Conservation (phyloP, 1,140 invertebrate genomes). For the Euwallacea fornicatus region DNA sequence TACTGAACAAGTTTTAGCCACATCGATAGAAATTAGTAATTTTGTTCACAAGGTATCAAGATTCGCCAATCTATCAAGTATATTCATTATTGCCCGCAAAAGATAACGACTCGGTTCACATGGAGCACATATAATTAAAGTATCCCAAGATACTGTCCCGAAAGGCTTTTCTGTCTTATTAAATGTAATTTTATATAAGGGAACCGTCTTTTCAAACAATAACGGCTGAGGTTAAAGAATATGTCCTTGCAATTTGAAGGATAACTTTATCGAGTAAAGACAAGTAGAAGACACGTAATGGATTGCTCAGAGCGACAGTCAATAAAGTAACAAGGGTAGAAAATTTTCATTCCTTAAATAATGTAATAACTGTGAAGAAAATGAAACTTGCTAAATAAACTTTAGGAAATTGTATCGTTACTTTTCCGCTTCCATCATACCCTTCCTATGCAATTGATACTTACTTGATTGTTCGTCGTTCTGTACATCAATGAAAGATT, state of each 20-base stretch:
- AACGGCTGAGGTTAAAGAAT: slow-evolving; percentile 97
- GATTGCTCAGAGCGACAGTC: slow-evolving; percentile 76
- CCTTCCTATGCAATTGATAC: too few species aligned
- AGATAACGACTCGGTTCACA: slow-evolving; percentile 82
- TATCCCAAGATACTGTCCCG: slow-evolving; percentile 85
- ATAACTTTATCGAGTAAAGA: slow-evolving; percentile 91
- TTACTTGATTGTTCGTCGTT: too few species aligned
- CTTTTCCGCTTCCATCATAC: too few species aligned
- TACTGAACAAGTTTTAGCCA: too few species aligned
- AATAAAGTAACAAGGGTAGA: slow-evolving; percentile 99
- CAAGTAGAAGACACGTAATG: slow-evolving; percentile 70
- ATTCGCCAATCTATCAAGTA: too few species aligned
- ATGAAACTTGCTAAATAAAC: slow-evolving; percentile 93
- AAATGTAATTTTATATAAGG: background rate
- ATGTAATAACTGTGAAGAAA: slow-evolving; percentile 88
- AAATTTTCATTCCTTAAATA: slow-evolving; percentile 98
- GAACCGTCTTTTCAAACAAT: slow-evolving; percentile 66
- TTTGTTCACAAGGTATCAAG: too few species aligned
- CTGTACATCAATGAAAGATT: too few species aligned
- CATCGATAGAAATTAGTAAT: too few species aligned
- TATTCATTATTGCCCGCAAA: too few species aligned
- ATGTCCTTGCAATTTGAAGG: slow-evolving; percentile 92
- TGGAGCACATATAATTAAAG: slow-evolving; percentile 88
- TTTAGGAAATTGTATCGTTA: background rate
- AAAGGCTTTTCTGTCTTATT: slow-evolving; percentile 48